A percentile compares a stretch with the other conserved stretches of the same genome.
phyloP scores from a whole-genome alignment of 1,140 invertebrate genomes.

The Branchinecta lindahli region DNA sequence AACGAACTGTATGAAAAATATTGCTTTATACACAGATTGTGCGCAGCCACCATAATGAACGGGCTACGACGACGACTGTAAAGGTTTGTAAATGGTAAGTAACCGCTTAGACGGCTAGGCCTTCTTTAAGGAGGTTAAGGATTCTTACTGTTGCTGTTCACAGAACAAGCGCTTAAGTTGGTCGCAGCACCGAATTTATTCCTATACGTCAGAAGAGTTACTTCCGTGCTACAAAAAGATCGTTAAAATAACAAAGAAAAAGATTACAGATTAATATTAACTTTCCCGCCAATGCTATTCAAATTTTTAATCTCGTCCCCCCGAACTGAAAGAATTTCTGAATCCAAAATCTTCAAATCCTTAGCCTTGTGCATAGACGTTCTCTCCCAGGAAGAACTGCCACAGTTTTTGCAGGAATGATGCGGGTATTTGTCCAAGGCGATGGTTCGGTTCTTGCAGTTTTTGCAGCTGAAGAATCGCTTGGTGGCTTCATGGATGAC shows the following conservation, averaged over 20 bases:
- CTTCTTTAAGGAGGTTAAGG: too few species aligned
- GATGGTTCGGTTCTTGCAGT: constrained; percentile 66
- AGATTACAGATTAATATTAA: constrained; percentile 12
- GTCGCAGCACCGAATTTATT: too few species aligned
- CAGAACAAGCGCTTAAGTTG: too few species aligned
- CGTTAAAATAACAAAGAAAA: background rate
- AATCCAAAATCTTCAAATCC: background rate
- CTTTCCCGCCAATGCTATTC: constrained; percentile 1
- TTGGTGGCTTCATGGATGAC: constrained; percentile 57
- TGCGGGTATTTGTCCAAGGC: constrained; percentile 59
- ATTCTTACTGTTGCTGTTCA: too few species aligned
- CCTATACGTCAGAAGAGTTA: too few species aligned
- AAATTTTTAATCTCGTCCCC: constrained; percentile 19
- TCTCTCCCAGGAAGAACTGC: constrained; percentile 51
- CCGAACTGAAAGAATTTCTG: constrained; percentile 14
- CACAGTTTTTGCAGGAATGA: constrained; percentile 58
- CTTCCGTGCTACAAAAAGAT: too few species aligned
- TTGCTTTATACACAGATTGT: too few species aligned
- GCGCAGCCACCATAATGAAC: too few species aligned
- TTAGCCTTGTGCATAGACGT: constrained; percentile 55
- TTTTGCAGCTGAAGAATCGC: constrained; percentile 73
- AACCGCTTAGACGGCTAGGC: too few species aligned
- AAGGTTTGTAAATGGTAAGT: too few species aligned
- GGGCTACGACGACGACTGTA: too few species aligned
- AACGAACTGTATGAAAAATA: too few species aligned